Conservation (phyloP, 1,140 invertebrate genomes). For the Pseudomyrmex pallidus region DNA sequence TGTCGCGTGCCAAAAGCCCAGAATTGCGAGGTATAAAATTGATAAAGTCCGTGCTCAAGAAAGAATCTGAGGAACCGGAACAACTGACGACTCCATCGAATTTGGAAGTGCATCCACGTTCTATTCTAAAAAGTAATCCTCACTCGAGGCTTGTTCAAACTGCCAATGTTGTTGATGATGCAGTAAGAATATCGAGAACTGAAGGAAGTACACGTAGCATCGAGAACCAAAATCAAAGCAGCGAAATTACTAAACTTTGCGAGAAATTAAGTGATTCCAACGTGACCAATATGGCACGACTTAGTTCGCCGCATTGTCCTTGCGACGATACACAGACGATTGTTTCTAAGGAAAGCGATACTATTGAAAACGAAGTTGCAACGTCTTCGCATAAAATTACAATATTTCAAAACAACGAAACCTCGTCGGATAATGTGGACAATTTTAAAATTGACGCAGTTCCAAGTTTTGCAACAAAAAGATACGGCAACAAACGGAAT, state of each 20-base stretch:
- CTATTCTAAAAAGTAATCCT: constrained; percentile 61
- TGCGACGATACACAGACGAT: constrained; percentile 8
- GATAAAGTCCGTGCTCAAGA: constrained; percentile 71
- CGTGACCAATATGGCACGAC: neutral
- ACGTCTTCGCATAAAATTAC: constrained; percentile 54
- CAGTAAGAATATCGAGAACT: neutral
- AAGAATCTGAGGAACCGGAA: constrained; percentile 66
- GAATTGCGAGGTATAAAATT: constrained; percentile 68
- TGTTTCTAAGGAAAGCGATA: constrained; percentile 39
- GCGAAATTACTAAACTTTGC: constrained; percentile 7
- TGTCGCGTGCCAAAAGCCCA: constrained; percentile 51
- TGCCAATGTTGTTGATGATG: neutral
- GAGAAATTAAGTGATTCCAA: constrained; percentile 20
- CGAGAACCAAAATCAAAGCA: constrained; percentile 4
- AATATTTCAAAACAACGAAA: constrained; percentile 52
- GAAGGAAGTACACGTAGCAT: neutral
- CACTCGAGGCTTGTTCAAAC: constrained; percentile 19
- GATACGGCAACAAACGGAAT: neutral
- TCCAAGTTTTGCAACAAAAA: neutral
- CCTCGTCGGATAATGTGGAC: constrained; percentile 30
- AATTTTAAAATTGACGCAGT: constrained; percentile 34
- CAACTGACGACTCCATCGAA: constrained; percentile 40
- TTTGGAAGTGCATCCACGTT: constrained; percentile 47
- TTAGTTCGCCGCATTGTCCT: constrained; percentile 5
- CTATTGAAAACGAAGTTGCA: constrained; percentile 44